A percentile compares a stretch with the other conserved stretches of the same genome.
phyloP scores from a whole-genome alignment of 2,888 invertebrate genomes.

The Phorcus lineatus region DNA sequence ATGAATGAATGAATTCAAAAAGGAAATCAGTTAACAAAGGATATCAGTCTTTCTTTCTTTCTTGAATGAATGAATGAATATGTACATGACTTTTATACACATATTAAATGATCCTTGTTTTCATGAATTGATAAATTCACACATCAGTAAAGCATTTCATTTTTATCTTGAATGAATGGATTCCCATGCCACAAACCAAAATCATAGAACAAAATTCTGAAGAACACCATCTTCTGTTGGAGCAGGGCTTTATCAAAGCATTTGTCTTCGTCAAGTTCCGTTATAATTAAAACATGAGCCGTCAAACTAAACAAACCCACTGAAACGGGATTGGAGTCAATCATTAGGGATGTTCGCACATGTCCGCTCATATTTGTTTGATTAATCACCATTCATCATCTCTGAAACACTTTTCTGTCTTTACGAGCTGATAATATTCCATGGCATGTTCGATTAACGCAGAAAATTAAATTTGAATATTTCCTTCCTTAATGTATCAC shows the following conservation, averaged over 20 bases:
- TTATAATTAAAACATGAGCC: neutral
- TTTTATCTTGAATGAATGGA: no score
- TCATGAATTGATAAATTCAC: no score
- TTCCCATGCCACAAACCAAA: no score
- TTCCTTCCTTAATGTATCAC: neutral
- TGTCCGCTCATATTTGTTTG: neutral
- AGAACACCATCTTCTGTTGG: no score
- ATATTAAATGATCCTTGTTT: no score
- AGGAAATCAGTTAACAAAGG: no score
- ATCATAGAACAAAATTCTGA: no score
- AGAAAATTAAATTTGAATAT: constrained; percentile 8
- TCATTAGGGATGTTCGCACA: neutral
- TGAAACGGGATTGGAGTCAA: neutral
- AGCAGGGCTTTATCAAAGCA: neutral
- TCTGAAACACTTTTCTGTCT: neutral
- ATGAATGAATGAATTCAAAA: neutral
- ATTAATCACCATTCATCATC: neutral
- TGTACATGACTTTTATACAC: no score
- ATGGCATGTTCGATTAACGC: neutral
- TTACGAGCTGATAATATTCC: neutral
- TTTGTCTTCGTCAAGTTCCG: neutral
- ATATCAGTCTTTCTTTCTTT: no score
- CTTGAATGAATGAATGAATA: no score
- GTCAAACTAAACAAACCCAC: neutral
- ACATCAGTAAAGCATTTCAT: neutral